These are phyloP conservation scores for Drosophila vallismaia DNA, from an alignment of 2,888 invertebrate species.

Conservation along the genomic window DNA sequence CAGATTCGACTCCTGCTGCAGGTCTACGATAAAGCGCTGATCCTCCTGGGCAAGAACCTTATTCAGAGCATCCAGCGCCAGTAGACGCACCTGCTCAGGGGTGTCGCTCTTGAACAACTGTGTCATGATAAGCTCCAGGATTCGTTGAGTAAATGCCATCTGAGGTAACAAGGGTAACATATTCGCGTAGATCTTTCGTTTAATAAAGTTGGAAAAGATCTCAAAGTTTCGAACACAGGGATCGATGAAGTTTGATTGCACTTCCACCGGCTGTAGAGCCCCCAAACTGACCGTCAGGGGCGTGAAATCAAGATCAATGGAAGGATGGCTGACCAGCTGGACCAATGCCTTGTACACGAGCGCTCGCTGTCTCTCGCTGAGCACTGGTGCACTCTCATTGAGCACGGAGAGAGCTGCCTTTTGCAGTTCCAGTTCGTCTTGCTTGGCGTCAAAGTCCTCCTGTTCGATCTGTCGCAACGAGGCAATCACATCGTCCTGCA, in stretches of 20 bases:
- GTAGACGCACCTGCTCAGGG: conserved; percentile 58
- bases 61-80: conserved; percentile 80
- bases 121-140: conserved; percentile 75
- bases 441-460: conserved; percentile 56
- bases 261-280: conserved; percentile 77
- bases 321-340: conserved; percentile 69
- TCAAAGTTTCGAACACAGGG: conserved; percentile 72
- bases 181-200: conserved; percentile 78
- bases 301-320: conserved; percentile 74
- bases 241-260: conserved; percentile 80
- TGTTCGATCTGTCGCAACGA: conserved; percentile 59
- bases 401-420: conserved; percentile 70
- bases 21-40: conserved; percentile 81
- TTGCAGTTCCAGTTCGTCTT: conserved; percentile 74
- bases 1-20: conserved; percentile 83
- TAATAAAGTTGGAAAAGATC: conserved; percentile 70
- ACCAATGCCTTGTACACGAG: conserved; percentile 76
- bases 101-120: conserved; percentile 64
- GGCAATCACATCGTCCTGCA: conserved; percentile 74
- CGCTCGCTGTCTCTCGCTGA: conserved; percentile 77
- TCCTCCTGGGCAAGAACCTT: conserved; percentile 67
- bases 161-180: conserved; percentile 76
- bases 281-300: conserved; percentile 68
- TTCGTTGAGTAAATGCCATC: conserved; percentile 75
- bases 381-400: conserved; percentile 69